Percentiles rank a stretch among this genome's conserved stretches.
These are phyloP conservation scores for Platypus cylindrus DNA, from an alignment of 2,888 invertebrate species.

Conservation along the genomic window DNA sequence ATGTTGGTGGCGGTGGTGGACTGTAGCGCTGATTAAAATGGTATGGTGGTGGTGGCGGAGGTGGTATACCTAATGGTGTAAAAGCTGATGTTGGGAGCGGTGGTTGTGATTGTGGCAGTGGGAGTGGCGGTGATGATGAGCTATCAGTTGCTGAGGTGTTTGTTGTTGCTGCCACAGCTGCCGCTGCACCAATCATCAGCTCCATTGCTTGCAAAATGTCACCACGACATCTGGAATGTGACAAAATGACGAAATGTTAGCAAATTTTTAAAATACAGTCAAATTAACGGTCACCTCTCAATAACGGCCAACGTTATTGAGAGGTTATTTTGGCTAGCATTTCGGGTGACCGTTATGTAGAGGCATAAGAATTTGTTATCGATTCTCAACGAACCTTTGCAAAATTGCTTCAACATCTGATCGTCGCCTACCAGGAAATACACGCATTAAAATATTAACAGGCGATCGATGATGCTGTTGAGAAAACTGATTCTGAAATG, in stretches of 20 bases:
- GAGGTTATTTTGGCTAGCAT: too few species aligned
- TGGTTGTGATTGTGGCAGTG: too few species aligned
- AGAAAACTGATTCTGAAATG: constrained; percentile 35
- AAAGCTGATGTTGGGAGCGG: constrained; percentile 50
- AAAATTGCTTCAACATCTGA: constrained; percentile 77
- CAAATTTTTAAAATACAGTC: too few species aligned
- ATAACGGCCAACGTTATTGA: too few species aligned
- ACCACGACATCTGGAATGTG: constrained; percentile 42
- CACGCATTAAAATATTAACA: constrained; percentile 75
- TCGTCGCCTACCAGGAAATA: constrained; percentile 78
- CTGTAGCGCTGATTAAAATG: constrained; percentile 42
- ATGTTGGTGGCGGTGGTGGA: too few species aligned
- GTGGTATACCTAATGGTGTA: constrained; percentile 53
- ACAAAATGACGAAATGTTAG: constrained; percentile 7
- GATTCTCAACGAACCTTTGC: constrained; percentile 40
- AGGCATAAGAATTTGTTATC: neutral
- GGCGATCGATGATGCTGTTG: constrained; percentile 54
- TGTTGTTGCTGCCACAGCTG: constrained; percentile 15
- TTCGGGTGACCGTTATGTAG: too few species aligned
- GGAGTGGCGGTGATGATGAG: too few species aligned
- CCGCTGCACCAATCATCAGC: constrained; percentile 54
- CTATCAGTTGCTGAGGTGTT: too few species aligned
- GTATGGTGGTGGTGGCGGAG: too few species aligned
- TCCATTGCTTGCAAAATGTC: constrained; percentile 91
- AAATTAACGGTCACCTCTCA: too few species aligned